Conservation (phyloP, 2,797 vertebrate genomes). For the Meriones psammophilus region DNA sequence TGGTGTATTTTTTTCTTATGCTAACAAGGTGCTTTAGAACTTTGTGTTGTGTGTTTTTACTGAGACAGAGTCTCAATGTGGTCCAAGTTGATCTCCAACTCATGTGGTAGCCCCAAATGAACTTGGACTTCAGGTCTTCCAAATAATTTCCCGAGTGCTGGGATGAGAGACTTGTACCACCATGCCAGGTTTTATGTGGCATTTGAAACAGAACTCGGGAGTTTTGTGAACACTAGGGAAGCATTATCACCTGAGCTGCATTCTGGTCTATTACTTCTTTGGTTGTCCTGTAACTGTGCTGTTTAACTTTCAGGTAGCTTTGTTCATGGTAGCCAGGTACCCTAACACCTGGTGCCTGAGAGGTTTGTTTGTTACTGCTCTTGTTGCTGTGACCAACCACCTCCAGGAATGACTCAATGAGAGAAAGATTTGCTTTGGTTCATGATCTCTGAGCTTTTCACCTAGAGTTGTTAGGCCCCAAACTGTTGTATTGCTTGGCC, state of each 20-base stretch:
- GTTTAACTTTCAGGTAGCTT: neutral
- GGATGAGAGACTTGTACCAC: neutral
- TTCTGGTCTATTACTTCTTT: neutral
- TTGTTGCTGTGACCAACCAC: neutral
- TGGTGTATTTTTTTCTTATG: neutral
- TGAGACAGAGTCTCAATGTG: neutral
- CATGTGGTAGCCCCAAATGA: no score
- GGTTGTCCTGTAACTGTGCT: neutral
- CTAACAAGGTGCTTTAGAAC: neutral
- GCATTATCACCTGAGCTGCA: neutral
- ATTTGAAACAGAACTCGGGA: neutral
- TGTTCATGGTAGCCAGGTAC: neutral
- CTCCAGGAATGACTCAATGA: neutral
- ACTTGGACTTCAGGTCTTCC: neutral
- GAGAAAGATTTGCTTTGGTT: neutral
- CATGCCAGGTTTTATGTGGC: neutral
- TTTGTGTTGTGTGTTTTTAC: neutral
- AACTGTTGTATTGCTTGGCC: no score
- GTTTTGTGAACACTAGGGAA: neutral
- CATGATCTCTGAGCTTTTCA: no score
- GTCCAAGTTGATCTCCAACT: no score
- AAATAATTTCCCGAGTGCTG: no score
- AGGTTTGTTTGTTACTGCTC: neutral
- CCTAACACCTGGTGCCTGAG: neutral
- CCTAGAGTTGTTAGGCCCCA: no score